phyloP scores from a whole-genome alignment of 92 coral and sea anemone species.

The Diadumene lineata region DNA sequence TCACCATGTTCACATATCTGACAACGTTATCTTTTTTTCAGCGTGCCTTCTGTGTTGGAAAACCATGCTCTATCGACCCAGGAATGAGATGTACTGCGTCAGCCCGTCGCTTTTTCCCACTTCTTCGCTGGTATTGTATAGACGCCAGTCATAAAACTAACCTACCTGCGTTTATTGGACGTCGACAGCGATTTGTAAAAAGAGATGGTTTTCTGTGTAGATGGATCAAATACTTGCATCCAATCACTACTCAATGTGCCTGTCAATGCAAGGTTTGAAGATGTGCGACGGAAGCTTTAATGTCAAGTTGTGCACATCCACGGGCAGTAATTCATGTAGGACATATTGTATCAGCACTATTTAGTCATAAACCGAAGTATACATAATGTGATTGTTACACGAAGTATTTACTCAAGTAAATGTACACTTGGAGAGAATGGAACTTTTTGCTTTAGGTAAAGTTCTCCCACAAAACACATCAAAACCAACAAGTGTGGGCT shows the following conservation, averaged over 20 bases:
- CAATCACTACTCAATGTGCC: slow-evolving; percentile 29
- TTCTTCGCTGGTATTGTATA: slow-evolving; percentile 75
- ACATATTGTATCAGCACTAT: no score
- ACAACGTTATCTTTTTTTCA: slow-evolving; percentile 19
- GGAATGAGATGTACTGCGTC: slow-evolving; percentile 62
- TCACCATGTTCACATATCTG: no score
- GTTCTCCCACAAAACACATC: no score
- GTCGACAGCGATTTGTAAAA: no score
- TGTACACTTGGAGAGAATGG: no score
- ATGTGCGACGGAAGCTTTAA: not conserved
- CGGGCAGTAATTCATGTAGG: no score
- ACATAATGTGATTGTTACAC: no score
- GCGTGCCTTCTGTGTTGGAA: slow-evolving; percentile 66
- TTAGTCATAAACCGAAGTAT: no score
- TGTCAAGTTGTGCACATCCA: no score
- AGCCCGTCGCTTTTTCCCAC: slow-evolving; percentile 39
- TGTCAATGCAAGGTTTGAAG: slow-evolving; percentile 1
- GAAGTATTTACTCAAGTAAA: no score
- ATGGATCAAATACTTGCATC: slow-evolving; percentile 28
- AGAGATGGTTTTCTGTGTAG: slow-evolving; percentile 32
- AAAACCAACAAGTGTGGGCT: no score
- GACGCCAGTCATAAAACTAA: slow-evolving; percentile 14
- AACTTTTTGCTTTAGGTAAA: no score
- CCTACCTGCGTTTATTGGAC: slow-evolving; percentile 21
- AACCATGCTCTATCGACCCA: slow-evolving; percentile 68